Percentiles rank a stretch among this genome's conserved stretches.
These are phyloP conservation scores for Gallinago stenura DNA, from an alignment of 2,797 vertebrate genomes.

Conservation along the genomic window DNA sequence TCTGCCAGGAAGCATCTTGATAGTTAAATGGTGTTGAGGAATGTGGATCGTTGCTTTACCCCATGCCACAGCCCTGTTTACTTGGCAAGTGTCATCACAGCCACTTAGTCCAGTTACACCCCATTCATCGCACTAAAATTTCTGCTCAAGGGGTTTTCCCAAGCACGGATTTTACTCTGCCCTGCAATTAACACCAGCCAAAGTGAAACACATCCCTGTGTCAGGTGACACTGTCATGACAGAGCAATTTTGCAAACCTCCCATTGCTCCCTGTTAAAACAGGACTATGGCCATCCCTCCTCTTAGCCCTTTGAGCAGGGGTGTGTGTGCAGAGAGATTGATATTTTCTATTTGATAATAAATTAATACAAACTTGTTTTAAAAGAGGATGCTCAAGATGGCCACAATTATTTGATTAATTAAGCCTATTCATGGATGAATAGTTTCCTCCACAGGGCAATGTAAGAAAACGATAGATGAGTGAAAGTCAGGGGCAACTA, in stretches of 20 bases:
- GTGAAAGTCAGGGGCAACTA: not conserved
- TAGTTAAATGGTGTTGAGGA: not conserved
- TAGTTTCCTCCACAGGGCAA: not conserved
- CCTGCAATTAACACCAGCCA: not conserved
- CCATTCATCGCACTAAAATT: not conserved
- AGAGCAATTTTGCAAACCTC: not conserved
- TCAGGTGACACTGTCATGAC: not conserved
- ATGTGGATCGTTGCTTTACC: not conserved
- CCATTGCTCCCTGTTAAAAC: not conserved
- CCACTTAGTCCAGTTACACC: not conserved
- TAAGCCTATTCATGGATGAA: not conserved
- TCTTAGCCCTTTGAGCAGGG: too few species aligned
- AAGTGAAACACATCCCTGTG: not conserved
- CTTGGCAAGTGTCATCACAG: not conserved
- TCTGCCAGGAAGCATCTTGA: not conserved
- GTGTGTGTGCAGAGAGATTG: not conserved
- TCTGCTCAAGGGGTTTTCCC: not conserved
- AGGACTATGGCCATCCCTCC: too few species aligned
- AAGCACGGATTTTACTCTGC: not conserved
- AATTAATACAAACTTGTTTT: not conserved
- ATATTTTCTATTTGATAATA: not conserved
- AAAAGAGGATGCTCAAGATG: not conserved
- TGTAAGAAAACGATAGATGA: not conserved
- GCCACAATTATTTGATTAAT: not conserved
- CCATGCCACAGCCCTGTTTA: accelerated